Evolutionary conservation across 2,113 vertebrate species (phyloP).

Genomic region (Oncorhynchus gorbuscha): DNA sequence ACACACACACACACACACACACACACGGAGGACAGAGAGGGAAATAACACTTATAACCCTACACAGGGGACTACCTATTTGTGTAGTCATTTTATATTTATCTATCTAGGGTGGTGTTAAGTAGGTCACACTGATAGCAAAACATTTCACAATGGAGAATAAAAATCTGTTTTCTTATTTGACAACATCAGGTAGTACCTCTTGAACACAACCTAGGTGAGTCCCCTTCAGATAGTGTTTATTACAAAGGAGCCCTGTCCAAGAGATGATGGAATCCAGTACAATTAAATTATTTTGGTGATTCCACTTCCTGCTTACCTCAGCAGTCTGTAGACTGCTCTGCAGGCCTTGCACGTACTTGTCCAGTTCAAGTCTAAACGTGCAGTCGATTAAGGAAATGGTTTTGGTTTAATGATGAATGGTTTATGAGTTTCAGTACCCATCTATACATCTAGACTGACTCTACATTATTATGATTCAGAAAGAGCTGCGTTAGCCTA

Average conservation of each 20-base stretch:
- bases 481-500: background rate
- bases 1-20: too few species aligned
- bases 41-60: background rate
- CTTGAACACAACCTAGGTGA: background rate
- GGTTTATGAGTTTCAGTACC: background rate
- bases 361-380: slow-evolving; percentile 94
- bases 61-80: background rate
- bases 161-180: too few species aligned
- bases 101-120: background rate
- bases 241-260: too few species aligned
- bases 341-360: slow-evolving; percentile 88
- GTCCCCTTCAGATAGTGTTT: background rate
- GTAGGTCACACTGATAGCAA: too few species aligned
- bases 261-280: background rate
- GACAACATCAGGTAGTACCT: too few species aligned
- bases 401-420: background rate
- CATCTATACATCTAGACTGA: background rate
- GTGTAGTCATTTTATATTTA: background rate
- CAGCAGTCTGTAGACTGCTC: slow-evolving; percentile 73
- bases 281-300: background rate
- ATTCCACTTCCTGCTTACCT: slow-evolving; percentile 70
- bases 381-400: slow-evolving; percentile 80
- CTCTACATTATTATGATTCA: background rate
- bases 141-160: too few species aligned
- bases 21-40: background rate